Conservation (phyloP, 2,888 invertebrate genomes). For the Pammene fasciana region DNA sequence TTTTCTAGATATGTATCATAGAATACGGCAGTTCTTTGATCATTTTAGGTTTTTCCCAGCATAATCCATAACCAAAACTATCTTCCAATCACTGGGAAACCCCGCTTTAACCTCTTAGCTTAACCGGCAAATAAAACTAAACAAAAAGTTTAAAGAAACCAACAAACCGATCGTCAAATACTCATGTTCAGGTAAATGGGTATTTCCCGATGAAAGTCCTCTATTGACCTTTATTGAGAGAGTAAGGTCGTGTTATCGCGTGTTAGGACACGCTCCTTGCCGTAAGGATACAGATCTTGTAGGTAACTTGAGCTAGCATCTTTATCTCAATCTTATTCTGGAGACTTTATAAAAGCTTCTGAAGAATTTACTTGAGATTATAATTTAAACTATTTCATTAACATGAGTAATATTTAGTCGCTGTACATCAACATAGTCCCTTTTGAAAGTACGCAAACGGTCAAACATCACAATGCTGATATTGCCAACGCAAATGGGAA, state of each 20-base stretch:
- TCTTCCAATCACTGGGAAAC: too few species aligned
- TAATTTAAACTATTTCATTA: neutral
- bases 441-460: neutral
- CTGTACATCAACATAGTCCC: neutral
- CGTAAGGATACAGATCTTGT: slow-evolving; percentile 1
- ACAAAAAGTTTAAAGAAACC: slow-evolving; percentile 18
- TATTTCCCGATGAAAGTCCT: slow-evolving; percentile 14
- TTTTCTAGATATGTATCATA: too few species aligned
- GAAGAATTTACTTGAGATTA: neutral
- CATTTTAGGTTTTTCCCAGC: too few species aligned
- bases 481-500: neutral
- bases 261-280: neutral
- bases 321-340: neutral
- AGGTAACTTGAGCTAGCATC: neutral
- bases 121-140: slow-evolving; percentile 1
- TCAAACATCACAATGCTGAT: neutral
- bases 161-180: neutral
- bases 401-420: neutral
- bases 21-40: too few species aligned
- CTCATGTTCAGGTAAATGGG: slow-evolving; percentile 9
- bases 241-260: neutral
- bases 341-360: neutral
- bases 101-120: neutral
- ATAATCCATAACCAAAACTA: too few species aligned
- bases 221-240: slow-evolving; percentile 6